A percentile compares a stretch with the other conserved stretches of the same genome.
Conservation (phyloP, 2,888 invertebrate genomes). For the Thalpophila matura region DNA sequence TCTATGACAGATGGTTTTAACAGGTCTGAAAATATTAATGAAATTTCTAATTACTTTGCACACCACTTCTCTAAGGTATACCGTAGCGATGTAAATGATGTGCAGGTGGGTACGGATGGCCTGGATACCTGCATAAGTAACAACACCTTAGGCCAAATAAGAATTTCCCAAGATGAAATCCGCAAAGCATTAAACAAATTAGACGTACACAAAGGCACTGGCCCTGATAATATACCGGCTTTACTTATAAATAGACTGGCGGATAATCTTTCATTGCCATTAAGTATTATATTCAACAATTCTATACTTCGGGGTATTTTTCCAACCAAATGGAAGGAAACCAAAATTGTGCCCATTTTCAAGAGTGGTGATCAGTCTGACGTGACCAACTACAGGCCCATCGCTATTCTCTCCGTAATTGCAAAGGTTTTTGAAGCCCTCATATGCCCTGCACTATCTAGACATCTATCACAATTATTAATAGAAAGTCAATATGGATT, state of each 20-base stretch:
- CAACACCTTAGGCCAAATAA: background rate
- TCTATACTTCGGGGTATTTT: conserved; percentile 3
- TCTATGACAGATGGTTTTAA: background rate
- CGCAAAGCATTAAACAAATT: background rate
- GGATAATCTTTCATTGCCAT: conserved; percentile 2
- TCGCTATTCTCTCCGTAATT: background rate
- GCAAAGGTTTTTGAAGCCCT: conserved; percentile 13
- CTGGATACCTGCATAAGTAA: background rate
- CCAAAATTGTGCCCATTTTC: conserved; percentile 5
- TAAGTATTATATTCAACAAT: conserved; percentile 1
- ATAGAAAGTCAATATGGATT: too few relatives aligned
- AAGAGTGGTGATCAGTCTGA: background rate
- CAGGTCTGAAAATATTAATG: conserved; percentile 2
- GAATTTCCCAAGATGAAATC: conserved; percentile 2
- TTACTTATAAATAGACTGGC: background rate
- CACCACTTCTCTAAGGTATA: background rate
- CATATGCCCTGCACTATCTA: conserved; percentile 3
- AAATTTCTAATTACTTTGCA: conserved; percentile 13
- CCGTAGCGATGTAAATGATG: background rate
- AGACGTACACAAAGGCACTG: background rate
- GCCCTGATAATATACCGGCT: conserved; percentile 7
- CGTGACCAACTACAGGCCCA: background rate
- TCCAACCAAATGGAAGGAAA: conserved; percentile 1
- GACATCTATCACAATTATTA: background rate
- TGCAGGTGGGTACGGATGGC: background rate